phyloP scores from a whole-genome alignment of 2,888 invertebrate genomes.

The Cerceris rybyensis region DNA sequence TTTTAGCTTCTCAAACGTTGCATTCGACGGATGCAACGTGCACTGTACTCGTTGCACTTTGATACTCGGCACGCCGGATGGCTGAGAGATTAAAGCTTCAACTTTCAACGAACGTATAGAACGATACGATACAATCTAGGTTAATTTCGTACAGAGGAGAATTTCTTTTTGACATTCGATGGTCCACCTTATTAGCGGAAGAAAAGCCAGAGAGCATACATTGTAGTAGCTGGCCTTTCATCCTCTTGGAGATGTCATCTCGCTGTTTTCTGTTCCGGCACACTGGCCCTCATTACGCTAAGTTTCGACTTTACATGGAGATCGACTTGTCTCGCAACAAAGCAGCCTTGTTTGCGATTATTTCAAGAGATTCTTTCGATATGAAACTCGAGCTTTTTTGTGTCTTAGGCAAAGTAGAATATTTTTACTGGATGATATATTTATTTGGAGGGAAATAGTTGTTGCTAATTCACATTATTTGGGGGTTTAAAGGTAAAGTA shows the following conservation, averaged over 20 bases:
- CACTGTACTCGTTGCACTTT: neutral
- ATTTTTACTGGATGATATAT: no score
- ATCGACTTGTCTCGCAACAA: conserved; percentile 36
- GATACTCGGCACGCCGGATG: no score
- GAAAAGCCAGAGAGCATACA: conserved; percentile 4
- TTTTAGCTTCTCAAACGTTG: conserved; percentile 27
- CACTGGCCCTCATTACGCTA: conserved; percentile 41
- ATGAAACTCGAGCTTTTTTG: no score
- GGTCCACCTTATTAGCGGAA: neutral
- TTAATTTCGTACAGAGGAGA: neutral
- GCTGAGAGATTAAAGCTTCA: no score
- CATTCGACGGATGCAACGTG: no score
- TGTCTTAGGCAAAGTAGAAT: no score
- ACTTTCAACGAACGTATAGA: no score
- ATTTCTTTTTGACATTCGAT: neutral
- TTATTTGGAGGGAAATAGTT: no score
- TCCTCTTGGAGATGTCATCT: conserved; percentile 7
- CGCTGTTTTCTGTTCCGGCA: conserved; percentile 36
- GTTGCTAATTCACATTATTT: no score
- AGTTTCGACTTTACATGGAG: conserved; percentile 32
- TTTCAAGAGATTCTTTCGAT: no score
- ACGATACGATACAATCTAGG: no score
- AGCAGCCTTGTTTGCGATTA: neutral
- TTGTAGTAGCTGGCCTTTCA: conserved; percentile 18
- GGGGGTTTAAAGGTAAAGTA: no score